Evolutionary conservation across 2,888 invertebrate species (phyloP), one percentile per base, ranked within the genome.

Genomic region (Ectropis crepuscularia): DNA sequence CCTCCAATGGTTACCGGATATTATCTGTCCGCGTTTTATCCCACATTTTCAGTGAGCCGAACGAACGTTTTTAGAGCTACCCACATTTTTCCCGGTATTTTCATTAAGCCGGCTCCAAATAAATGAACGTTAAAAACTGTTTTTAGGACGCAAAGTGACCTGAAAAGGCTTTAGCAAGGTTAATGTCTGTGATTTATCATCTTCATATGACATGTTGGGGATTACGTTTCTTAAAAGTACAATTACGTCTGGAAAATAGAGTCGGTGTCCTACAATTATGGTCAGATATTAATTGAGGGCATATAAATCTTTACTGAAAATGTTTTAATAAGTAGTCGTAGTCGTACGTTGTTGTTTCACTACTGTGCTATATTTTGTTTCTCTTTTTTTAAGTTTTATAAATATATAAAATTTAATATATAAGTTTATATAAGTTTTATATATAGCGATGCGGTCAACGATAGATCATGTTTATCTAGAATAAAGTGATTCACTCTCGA

Each of bases 1-100:
- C 39, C 54, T 53, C 46, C 57, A 64, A 55, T 63, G 45, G 57
- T 54, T 65, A 57, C 64, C 66, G 61, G 67, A 70, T 70, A 70
- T 68, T 65, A 66, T 63, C 61, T 57, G 65, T 60, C 59, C 62
- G 45, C 45, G 10, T 28, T 63, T 63, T 61, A 61, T 54, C 53
- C 61, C 61, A 28, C 57, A 28, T 42, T 58, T 55, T 48, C 61
- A 57, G 39, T 46, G 58, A 54, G 41, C 38, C 57, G 51, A 28
- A 28, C 38, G 48, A 48, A 55, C 42, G 36, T 59, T 59, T 57
- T 60, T 57, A 43, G 42, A 61, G 38, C 47, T 57, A 57, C 54
- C 61, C 53, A n/a, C 39, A 46, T 57, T 61, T 65, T 38, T 48
- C 28, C 42, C 49, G 50, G 57, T 57, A 37, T 63, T 57, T 63